A percentile compares a stretch with the other conserved stretches of the same genome.
Evolutionary conservation across 2,888 invertebrate genomes (phyloP).

Genomic region (Schizotus pectinicornis): DNA sequence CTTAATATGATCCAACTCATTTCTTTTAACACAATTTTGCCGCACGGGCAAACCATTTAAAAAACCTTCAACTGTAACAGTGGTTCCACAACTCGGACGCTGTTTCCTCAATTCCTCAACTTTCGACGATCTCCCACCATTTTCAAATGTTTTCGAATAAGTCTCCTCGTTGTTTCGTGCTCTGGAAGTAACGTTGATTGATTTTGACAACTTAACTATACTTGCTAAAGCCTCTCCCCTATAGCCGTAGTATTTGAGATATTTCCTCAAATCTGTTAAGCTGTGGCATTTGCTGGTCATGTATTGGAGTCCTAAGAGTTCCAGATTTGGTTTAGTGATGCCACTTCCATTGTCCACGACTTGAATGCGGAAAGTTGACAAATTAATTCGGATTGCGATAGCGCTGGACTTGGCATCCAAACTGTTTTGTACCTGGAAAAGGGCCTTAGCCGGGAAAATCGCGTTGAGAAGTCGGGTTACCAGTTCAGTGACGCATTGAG

Average conservation of each 20-base stretch:
- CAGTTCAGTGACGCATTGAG: conserved; percentile 70
- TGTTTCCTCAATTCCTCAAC: conserved; percentile 46
- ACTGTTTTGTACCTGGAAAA: conserved; percentile 69
- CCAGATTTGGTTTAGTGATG: conserved; percentile 64
- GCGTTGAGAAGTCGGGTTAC: conserved; percentile 51
- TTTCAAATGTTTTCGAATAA: conserved; percentile 61
- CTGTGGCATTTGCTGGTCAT: conserved; percentile 70
- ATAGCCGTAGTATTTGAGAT: conserved; percentile 68
- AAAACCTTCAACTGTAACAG: conserved; percentile 72
- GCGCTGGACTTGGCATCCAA: conserved; percentile 73
- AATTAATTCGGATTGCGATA: conserved; percentile 72
- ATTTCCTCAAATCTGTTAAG: conserved; percentile 61
- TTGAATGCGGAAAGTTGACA: conserved; percentile 68
- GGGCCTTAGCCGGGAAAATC: neutral
- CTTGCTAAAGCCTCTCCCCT: conserved; percentile 73
- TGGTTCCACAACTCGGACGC: conserved; percentile 74
- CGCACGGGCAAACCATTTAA: conserved; percentile 69
- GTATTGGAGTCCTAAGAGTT: conserved; percentile 65
- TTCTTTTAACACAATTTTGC: conserved; percentile 61
- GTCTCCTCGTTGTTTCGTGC: conserved; percentile 59
- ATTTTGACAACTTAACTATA: conserved; percentile 64
- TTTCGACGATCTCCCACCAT: conserved; percentile 28
- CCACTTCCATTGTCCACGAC: conserved; percentile 81
- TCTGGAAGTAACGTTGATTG: conserved; percentile 67
- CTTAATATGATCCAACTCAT: conserved; percentile 67